Percentiles rank a stretch among this genome's conserved stretches.
These are phyloP conservation scores for Nasua narica DNA, from an alignment of 2,797 vertebrate species.

Conservation along the genomic window DNA sequence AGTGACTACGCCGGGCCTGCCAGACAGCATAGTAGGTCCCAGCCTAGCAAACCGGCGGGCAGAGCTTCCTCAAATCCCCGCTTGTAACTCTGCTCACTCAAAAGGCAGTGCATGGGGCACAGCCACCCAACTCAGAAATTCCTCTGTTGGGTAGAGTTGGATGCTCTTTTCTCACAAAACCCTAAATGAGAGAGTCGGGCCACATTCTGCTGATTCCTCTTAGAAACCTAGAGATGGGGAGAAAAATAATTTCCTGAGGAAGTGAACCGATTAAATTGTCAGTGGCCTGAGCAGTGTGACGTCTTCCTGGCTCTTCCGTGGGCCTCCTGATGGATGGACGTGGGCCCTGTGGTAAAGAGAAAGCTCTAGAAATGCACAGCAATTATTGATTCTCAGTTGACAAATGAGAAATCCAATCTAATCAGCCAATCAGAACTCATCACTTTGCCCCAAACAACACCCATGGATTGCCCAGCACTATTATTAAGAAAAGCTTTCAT, in stretches of 20 bases:
- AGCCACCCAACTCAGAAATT: background rate
- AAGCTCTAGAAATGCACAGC: constrained; percentile 35
- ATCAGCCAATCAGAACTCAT: constrained; percentile 38
- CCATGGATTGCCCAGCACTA: background rate
- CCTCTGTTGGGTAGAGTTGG: background rate
- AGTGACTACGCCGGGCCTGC: background rate
- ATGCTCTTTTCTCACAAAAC: background rate
- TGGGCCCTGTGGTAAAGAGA: constrained; percentile 51
- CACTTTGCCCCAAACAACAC: constrained; percentile 10
- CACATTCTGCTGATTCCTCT: constrained; percentile 40
- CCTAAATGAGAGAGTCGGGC: background rate
- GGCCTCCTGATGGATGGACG: constrained; percentile 45
- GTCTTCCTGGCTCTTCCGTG: constrained; percentile 23
- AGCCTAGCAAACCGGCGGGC: accelerated
- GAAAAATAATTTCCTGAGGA: constrained; percentile 48
- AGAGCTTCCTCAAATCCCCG: background rate
- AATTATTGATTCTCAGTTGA: constrained; percentile 62
- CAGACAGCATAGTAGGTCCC: background rate
- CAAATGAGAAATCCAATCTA: constrained; percentile 55
- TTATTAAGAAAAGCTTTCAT: constrained; percentile 47
- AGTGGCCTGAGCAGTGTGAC: background rate
- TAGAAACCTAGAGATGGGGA: constrained; percentile 28
- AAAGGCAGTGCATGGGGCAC: accelerated
- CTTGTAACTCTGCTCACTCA: background rate
- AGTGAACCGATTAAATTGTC: constrained; percentile 53